Conservation (phyloP, 2,113 vertebrate genomes). For the Syrrhaptes paradoxus region DNA sequence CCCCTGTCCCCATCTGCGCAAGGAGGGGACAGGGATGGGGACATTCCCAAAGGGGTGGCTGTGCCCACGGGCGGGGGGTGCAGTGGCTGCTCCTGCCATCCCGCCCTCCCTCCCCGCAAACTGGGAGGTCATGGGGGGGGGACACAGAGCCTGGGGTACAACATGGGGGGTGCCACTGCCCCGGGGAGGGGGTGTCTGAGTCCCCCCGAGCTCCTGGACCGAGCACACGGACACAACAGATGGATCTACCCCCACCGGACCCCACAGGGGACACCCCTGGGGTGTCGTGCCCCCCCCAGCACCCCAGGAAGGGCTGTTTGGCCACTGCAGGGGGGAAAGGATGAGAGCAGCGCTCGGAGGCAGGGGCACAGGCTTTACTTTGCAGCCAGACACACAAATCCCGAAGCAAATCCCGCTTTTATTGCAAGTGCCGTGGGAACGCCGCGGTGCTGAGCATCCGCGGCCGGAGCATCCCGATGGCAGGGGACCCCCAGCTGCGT, state of each 20-base stretch:
- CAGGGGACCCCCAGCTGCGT: not conserved
- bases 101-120: accelerated
- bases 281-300: not conserved
- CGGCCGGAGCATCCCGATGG: accelerated
- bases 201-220: not conserved
- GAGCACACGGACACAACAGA: accelerated
- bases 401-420: not conserved
- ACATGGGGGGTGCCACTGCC: accelerated
- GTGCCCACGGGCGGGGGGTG: not conserved
- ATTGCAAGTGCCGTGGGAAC: accelerated
- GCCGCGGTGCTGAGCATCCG: accelerated
- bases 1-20: not conserved
- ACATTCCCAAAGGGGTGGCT: accelerated
- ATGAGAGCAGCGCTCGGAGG: not conserved
- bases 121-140: accelerated
- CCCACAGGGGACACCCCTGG: accelerated
- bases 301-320: not conserved
- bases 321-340: accelerated
- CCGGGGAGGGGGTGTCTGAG: not conserved
- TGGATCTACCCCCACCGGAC: accelerated
- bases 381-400: not conserved
- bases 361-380: not conserved
- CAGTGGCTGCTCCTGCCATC: not conserved
- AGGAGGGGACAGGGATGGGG: not conserved
- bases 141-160: not conserved